Conservation (phyloP, 1,140 invertebrate genomes). For the Acromyrmex heyeri region DNA sequence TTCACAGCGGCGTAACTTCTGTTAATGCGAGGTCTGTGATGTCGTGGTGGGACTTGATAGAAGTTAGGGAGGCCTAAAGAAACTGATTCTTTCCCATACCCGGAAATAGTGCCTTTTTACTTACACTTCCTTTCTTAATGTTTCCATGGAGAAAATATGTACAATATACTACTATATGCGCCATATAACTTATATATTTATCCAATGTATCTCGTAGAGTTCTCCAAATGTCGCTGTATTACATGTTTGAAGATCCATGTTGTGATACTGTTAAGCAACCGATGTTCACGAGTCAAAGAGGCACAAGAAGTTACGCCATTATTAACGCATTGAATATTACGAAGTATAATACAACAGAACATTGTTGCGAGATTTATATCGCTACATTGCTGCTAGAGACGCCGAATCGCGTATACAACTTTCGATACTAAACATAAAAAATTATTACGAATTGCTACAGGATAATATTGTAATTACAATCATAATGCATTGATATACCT, state of each 20-base stretch:
- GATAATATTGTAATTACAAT: constrained; percentile 21
- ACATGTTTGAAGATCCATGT: constrained; percentile 51
- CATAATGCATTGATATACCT: background rate
- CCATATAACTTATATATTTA: constrained; percentile 60
- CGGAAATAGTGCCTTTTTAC: constrained; percentile 78
- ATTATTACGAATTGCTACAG: constrained; percentile 58
- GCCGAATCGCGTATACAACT: constrained; percentile 65
- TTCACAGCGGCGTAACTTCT: constrained; percentile 74
- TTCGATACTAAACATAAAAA: constrained; percentile 63
- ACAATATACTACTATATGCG: constrained; percentile 66
- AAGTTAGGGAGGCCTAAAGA: constrained; percentile 71
- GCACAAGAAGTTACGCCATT: constrained; percentile 72
- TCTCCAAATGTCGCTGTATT: constrained; percentile 58
- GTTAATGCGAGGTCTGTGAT: constrained; percentile 68
- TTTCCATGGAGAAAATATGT: constrained; percentile 64
- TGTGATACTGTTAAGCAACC: constrained; percentile 58
- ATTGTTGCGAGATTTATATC: constrained; percentile 69
- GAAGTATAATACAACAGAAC: constrained; percentile 56
- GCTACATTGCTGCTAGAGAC: constrained; percentile 65
- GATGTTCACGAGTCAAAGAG: constrained; percentile 60
- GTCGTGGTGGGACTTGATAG: constrained; percentile 54
- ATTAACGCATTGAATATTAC: constrained; percentile 65
- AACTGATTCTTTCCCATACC: constrained; percentile 72
- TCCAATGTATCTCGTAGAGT: constrained; percentile 68
- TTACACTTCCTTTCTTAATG: constrained; percentile 75